Percentiles rank a stretch among this genome's conserved stretches.
These are phyloP conservation scores for Plagodis dolabraria DNA, from an alignment of 2,888 invertebrate species.

Conservation along the genomic window DNA sequence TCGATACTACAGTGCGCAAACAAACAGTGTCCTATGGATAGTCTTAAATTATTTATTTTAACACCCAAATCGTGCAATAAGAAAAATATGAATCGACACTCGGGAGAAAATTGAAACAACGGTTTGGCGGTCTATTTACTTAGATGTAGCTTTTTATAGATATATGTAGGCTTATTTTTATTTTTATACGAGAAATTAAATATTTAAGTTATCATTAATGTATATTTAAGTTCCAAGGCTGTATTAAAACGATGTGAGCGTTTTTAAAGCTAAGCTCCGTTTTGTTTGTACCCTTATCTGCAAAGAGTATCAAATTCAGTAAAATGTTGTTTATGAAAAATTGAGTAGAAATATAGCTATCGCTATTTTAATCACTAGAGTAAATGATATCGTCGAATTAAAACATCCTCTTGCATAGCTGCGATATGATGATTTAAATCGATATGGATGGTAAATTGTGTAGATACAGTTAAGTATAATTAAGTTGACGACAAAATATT, in stretches of 20 bases:
- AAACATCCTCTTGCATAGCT: no score
- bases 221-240: constrained; percentile 82
- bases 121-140: constrained; percentile 79
- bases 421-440: no score
- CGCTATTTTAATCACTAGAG: no score
- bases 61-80: constrained; percentile 41
- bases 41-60: constrained; percentile 3
- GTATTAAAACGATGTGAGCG: constrained; percentile 76
- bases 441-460: no score
- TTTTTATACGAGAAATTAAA: constrained; percentile 81
- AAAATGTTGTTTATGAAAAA: no score
- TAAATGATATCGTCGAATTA: no score
- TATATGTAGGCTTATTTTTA: constrained; percentile 68
- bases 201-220: constrained; percentile 79
- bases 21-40: no score
- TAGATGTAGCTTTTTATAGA: constrained; percentile 67
- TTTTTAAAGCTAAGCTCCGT: constrained; percentile 61
- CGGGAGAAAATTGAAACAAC: constrained; percentile 49
- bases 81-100: constrained; percentile 36
- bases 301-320: constrained; percentile 19
- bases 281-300: constrained; percentile 45
- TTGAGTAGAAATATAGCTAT: no score
- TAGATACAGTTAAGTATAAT: no score
- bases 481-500: no score
- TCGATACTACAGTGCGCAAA: no score